Evolutionary conservation across 2,888 invertebrate genomes (phyloP), one percentile per base, ranked within the genome.

Genomic region (Machimus atricapillus): DNA sequence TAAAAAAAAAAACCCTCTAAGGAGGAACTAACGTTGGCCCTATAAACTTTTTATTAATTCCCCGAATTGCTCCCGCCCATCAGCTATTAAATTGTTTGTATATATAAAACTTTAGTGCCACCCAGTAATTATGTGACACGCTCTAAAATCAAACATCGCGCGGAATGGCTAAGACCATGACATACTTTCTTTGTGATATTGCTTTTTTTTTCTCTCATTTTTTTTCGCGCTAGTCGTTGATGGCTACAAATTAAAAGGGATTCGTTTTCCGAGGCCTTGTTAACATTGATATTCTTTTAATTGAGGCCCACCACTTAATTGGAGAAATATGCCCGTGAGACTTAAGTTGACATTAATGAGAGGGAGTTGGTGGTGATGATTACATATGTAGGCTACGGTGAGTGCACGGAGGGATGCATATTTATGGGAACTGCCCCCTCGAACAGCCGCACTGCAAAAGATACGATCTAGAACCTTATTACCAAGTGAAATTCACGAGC

Each of bases 251-350:
- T 76, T 76, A 37, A 76, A 76, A 76, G 34, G 40, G 76, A 76
- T 76, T 76, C 76, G 40, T 37, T 76, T 76, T 34, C 34, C 40
- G 66, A 66, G 66, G 66, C 23, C 66, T 66, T 66, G 66, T 66
- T 66, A 66, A 66, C 66, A 76, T 76, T 40, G 76, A 76, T 76
- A 76, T 76, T 76, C 76, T 76, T 76, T 76, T 37, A 76, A 76
- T 76, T 76, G 76, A 76, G 40, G 40, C 40, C 76, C 40, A 76
- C 76, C 76, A 76, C 40, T 76, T 76, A 37, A 76, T 76, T 76
- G 76, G 66, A 66, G 66, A 66, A 66, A 66, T 66, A 66, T 66
- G 66, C 66, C 66, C 66, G 23, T 66, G 66, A 66, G 66, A 66
- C 27, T 66, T 66, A 66, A 66, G 66, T 12, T 66, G 66, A 66